A percentile compares a stretch with the other conserved stretches of the same genome.
Evolutionary conservation across 2,888 invertebrate genomes (phyloP).

Genomic region (Patella ulyssiponensis): DNA sequence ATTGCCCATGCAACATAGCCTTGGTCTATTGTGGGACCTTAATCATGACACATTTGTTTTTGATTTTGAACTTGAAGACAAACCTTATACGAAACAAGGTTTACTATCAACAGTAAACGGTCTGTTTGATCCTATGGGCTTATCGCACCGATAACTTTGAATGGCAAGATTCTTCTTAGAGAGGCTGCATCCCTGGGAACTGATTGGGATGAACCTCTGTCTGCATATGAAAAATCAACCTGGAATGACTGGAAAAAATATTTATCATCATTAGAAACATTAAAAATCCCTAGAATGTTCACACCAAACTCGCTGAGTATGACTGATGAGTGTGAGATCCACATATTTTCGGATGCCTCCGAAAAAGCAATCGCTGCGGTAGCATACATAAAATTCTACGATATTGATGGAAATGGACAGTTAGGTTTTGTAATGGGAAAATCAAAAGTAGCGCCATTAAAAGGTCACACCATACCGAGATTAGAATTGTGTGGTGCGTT

Average conservation of each 20-base stretch:
- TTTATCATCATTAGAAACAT: background rate
- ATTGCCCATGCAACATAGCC: conserved; percentile 15
- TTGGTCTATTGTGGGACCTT: conserved; percentile 10
- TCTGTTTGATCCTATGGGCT: conserved; percentile 20
- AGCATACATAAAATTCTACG: conserved; percentile 28
- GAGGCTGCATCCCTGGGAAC: background rate
- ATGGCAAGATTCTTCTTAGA: conserved; percentile 14
- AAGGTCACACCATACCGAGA: conserved; percentile 3
- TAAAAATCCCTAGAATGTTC: background rate
- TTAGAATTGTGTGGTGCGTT: background rate
- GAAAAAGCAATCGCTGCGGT: conserved; percentile 29
- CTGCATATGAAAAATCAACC: background rate
- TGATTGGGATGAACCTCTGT: conserved; percentile 22
- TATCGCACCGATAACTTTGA: conserved; percentile 9
- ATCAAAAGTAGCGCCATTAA: conserved; percentile 35
- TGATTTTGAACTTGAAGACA: background rate
- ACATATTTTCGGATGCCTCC: conserved; percentile 28
- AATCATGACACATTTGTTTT: conserved; percentile 11
- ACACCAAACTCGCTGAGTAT: background rate
- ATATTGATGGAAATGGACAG: conserved; percentile 1
- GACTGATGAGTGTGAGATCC: background rate
- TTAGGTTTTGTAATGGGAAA: conserved; percentile 38
- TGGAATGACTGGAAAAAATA: conserved; percentile 10
- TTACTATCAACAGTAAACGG: conserved; percentile 17
- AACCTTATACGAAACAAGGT: conserved; percentile 10